A percentile compares a stretch with the other conserved stretches of the same genome.
phyloP scores from a whole-genome alignment of 1,140 invertebrate species.

The Calephelis nemesis region DNA sequence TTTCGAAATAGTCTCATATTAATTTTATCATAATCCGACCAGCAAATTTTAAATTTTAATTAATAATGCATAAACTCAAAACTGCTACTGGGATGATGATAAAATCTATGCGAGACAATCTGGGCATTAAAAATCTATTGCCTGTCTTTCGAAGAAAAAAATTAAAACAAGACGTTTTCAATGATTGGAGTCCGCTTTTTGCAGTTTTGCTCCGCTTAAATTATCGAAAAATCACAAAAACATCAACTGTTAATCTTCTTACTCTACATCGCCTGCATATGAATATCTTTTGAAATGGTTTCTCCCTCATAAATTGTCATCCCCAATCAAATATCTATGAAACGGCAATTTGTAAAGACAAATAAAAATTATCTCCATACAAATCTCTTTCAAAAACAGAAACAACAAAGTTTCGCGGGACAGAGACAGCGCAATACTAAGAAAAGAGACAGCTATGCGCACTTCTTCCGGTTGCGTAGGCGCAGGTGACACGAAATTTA shows the following conservation, averaged over 20 bases:
- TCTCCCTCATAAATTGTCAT: slow-evolving; percentile 54
- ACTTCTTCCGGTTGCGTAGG: slow-evolving; percentile 70
- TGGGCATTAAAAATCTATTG: too few species aligned
- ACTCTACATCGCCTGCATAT: neutral
- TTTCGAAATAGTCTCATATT: too few species aligned
- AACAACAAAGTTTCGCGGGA: slow-evolving; percentile 52
- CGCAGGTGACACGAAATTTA: slow-evolving; percentile 77
- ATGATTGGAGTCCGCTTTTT: too few species aligned
- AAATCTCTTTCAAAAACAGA: slow-evolving; percentile 64
- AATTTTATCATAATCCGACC: too few species aligned
- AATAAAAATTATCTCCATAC: slow-evolving; percentile 68
- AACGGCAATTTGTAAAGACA: slow-evolving; percentile 62
- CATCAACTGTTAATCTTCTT: neutral
- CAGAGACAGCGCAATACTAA: slow-evolving; percentile 41
- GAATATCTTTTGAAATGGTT: neutral
- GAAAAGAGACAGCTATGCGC: slow-evolving; percentile 39
- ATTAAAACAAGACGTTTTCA: too few species aligned
- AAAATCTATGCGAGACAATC: too few species aligned
- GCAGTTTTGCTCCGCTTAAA: too few species aligned
- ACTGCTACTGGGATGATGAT: too few species aligned
- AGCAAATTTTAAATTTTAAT: too few species aligned
- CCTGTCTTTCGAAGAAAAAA: too few species aligned
- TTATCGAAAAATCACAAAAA: too few species aligned
- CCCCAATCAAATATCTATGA: slow-evolving; percentile 57
- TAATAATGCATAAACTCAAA: too few species aligned